These are phyloP conservation scores for Phocoena sinus DNA, from an alignment of 2,113 vertebrate genomes.

Conservation along the genomic window DNA sequence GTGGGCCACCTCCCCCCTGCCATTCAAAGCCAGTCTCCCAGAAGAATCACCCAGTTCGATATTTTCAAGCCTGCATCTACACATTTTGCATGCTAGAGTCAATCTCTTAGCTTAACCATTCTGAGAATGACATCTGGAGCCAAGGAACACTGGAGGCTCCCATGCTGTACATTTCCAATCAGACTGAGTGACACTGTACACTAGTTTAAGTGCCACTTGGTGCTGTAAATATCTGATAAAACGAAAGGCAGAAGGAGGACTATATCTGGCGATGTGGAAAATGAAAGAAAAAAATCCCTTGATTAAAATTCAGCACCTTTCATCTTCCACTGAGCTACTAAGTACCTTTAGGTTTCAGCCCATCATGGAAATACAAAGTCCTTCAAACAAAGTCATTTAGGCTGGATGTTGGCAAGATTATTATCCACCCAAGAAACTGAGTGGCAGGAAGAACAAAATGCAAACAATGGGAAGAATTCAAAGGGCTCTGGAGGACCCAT, in stretches of 20 bases:
- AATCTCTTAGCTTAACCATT: neutral
- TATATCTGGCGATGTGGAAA: conserved; percentile 56
- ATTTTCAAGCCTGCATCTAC: neutral
- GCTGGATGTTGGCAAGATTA: neutral
- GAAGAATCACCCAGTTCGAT: neutral
- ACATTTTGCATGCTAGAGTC: neutral
- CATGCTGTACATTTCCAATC: neutral
- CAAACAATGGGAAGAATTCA: neutral
- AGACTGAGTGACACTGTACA: neutral
- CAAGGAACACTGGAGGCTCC: neutral
- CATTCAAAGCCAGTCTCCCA: neutral
- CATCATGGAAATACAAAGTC: neutral
- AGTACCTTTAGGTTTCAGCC: neutral
- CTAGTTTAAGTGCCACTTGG: conserved; percentile 1
- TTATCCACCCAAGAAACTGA: neutral
- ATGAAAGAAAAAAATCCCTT: conserved; percentile 73
- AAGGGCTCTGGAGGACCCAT: neutral
- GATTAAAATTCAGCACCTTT: conserved; percentile 51
- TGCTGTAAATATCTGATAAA: neutral
- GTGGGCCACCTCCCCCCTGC: neutral
- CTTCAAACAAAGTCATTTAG: conserved; percentile 36
- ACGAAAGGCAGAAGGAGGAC: neutral
- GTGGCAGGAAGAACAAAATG: neutral
- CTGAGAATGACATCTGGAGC: neutral
- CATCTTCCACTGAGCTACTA: conserved; percentile 27